A percentile compares a stretch with the other conserved stretches of the same genome.
phyloP scores from a whole-genome alignment of 2,888 invertebrate genomes.

The Linnaemya vulpina region DNA sequence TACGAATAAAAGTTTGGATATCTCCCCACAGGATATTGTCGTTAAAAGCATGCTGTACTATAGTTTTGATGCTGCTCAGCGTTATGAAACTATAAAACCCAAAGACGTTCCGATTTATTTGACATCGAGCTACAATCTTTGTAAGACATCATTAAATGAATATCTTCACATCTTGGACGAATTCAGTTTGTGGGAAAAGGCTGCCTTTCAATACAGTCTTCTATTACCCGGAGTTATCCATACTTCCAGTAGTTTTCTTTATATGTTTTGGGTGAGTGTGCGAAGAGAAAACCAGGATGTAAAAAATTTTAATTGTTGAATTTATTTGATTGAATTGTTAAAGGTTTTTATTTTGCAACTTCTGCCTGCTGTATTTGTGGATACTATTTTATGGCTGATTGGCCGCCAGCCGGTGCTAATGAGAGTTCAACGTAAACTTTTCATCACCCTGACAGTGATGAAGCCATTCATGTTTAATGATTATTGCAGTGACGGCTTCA shows the following conservation, averaged over 20 bases:
- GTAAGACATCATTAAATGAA: not conserved
- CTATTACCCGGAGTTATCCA: conserved; percentile 51
- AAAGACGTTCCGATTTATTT: conserved; percentile 53
- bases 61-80: conserved; percentile 26
- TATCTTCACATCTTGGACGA: conserved; percentile 11
- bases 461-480: conserved; percentile 77
- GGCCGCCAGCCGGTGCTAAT: conserved; percentile 76
- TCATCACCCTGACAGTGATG: conserved; percentile 75
- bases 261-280: conserved; percentile 63
- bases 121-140: conserved; percentile 43
- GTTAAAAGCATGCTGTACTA: conserved; percentile 75
- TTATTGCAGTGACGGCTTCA: conserved; percentile 76
- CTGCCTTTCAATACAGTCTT: conserved; percentile 66
- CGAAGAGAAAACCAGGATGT: too few relatives aligned
- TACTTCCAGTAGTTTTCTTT: conserved; percentile 46
- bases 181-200: conserved; percentile 49
- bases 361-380: conserved; percentile 76
- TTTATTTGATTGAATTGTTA: too few relatives aligned
- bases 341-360: conserved; percentile 75
- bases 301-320: too few relatives aligned
- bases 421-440: conserved; percentile 76
- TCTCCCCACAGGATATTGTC: conserved; percentile 77
- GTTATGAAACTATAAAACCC: conserved; percentile 27
- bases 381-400: conserved; percentile 72
- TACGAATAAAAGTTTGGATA: conserved; percentile 73